Evolutionary conservation across 2,113 vertebrate species (phyloP).

Genomic region (Pseudopipra pipra): DNA sequence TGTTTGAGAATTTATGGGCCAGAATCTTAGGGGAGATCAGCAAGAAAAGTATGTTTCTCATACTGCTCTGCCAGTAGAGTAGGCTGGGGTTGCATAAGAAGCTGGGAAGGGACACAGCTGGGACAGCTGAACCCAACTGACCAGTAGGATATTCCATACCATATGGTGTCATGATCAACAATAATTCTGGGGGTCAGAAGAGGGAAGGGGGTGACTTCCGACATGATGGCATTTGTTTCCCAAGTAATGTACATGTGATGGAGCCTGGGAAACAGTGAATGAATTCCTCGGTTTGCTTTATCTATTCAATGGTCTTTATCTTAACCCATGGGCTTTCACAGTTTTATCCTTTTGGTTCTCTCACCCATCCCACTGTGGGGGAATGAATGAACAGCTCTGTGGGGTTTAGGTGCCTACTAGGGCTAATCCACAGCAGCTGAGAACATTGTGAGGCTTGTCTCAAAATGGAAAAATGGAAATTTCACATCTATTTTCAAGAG

Average conservation of each 20-base stretch:
- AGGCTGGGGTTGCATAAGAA: neutral
- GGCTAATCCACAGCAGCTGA: neutral
- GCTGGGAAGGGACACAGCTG: neutral
- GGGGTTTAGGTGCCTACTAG: neutral
- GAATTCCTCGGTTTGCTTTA: neutral
- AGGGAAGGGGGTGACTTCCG: rapidly evolving
- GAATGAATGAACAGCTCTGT: neutral
- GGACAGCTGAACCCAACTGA: neutral
- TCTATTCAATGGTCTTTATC: neutral
- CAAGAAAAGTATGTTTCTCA: neutral
- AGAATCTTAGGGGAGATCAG: neutral
- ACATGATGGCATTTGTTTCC: rapidly evolving
- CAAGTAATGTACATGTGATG: rapidly evolving
- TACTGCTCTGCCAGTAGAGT: neutral
- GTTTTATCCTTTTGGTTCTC: neutral
- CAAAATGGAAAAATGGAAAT: neutral
- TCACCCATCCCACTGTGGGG: rapidly evolving
- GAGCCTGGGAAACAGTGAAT: neutral
- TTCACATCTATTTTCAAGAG: neutral
- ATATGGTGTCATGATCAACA: neutral
- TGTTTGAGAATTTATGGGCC: neutral
- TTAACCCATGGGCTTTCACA: rapidly evolving
- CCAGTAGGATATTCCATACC: neutral
- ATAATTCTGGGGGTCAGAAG: neutral
- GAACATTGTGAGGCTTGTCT: neutral